phyloP scores from a whole-genome alignment of 2,797 vertebrate species.

The Tadarida brasiliensis region DNA sequence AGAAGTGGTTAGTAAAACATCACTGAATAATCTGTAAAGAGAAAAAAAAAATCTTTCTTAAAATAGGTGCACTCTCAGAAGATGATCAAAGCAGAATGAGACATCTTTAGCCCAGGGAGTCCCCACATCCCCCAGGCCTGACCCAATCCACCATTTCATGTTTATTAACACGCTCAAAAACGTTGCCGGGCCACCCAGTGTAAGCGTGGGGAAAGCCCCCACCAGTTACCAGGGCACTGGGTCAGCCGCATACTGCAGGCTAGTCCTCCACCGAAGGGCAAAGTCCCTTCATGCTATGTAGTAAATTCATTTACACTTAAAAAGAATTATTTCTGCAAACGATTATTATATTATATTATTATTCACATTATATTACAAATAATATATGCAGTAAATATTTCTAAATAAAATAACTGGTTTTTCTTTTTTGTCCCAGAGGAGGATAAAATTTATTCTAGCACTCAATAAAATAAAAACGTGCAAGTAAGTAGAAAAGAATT shows the following conservation, averaged over 20 bases:
- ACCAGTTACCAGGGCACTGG: not conserved
- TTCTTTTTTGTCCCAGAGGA: slow-evolving; percentile 13
- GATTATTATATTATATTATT: not conserved
- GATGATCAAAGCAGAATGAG: not conserved
- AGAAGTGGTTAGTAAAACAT: slow-evolving; percentile 92
- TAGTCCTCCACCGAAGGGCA: not conserved
- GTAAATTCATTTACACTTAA: not conserved
- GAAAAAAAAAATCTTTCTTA: not conserved
- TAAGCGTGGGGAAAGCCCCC: not conserved
- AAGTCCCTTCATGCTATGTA: not conserved
- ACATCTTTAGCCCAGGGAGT: not conserved
- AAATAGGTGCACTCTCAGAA: slow-evolving; percentile 8
- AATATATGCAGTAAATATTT: slow-evolving; percentile 38
- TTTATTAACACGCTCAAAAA: not conserved
- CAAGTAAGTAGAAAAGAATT: slow-evolving; percentile 24
- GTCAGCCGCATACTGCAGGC: not conserved
- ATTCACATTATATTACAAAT: slow-evolving; percentile 6
- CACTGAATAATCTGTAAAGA: slow-evolving; percentile 93
- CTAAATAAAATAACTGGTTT: slow-evolving; percentile 26
- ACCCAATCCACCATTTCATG: not conserved
- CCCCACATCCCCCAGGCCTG: not conserved
- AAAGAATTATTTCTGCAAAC: not conserved
- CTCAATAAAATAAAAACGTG: slow-evolving; percentile 46
- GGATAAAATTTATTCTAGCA: slow-evolving; percentile 40
- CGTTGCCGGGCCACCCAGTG: not conserved